phyloP scores from a whole-genome alignment of 2,888 invertebrate genomes.

The Epistrophe grossulariae region DNA sequence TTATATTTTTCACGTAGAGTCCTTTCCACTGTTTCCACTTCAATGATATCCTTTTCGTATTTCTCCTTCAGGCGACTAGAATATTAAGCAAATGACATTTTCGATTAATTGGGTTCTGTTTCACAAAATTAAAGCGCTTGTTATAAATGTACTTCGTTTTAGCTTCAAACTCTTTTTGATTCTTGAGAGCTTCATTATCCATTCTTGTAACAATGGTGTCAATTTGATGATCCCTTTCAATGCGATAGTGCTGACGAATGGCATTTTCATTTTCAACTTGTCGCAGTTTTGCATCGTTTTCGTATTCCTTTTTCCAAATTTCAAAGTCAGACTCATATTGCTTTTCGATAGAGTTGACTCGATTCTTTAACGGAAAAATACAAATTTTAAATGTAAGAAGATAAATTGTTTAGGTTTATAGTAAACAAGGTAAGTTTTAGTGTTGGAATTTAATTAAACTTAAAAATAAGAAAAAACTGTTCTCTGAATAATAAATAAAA shows the following conservation, averaged over 20 bases:
- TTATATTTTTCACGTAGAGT: slow-evolving; percentile 88
- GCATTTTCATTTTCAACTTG: slow-evolving; percentile 88
- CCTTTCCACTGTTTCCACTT: slow-evolving; percentile 88
- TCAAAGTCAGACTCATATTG: slow-evolving; percentile 87
- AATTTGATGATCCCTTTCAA: slow-evolving; percentile 91
- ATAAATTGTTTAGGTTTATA: no score
- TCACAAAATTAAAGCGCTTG: neutral
- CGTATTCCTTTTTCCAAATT: slow-evolving; percentile 86
- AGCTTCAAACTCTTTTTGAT: slow-evolving; percentile 81
- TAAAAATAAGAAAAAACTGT: no score
- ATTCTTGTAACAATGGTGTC: slow-evolving; percentile 85
- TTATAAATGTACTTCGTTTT: slow-evolving; percentile 80
- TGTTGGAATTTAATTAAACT: no score
- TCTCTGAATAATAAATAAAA: no score
- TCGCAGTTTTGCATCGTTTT: slow-evolving; percentile 83
- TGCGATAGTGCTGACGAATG: slow-evolving; percentile 88
- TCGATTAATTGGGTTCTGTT: slow-evolving; percentile 19
- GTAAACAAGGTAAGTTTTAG: no score
- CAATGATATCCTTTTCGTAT: slow-evolving; percentile 89
- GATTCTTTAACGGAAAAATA: slow-evolving; percentile 83
- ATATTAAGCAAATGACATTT: slow-evolving; percentile 12
- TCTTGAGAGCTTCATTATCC: slow-evolving; percentile 82
- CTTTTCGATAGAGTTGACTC: slow-evolving; percentile 85
- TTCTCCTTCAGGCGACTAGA: slow-evolving; percentile 90
- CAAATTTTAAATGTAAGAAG: neutral